phyloP scores from a whole-genome alignment of 2,888 invertebrate genomes.

The Hartigia nigra region DNA sequence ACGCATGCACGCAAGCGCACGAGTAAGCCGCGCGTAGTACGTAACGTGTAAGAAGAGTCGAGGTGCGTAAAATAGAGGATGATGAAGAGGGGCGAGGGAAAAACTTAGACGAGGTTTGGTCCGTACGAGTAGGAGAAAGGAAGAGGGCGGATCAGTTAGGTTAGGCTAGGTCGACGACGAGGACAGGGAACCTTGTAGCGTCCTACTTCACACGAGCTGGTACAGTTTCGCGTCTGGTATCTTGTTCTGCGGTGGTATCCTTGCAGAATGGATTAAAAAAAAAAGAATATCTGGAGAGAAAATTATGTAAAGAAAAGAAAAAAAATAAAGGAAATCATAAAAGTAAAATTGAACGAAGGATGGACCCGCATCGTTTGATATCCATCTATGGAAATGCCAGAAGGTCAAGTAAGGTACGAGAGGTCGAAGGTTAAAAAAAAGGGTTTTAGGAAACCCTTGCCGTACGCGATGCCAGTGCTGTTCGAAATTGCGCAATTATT shows the following conservation, averaged over 20 bases:
- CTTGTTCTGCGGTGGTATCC: background rate
- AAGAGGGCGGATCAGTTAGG: constrained; percentile 28
- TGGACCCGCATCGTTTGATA: background rate
- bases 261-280: background rate
- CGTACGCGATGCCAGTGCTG: constrained; percentile 3
- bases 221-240: background rate
- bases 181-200: constrained; percentile 42
- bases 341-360: background rate
- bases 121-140: background rate
- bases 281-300: background rate
- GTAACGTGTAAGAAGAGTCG: background rate
- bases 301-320: background rate
- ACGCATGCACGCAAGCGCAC: background rate
- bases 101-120: constrained; percentile 8
- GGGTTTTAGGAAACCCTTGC: constrained; percentile 26
- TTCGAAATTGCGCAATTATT: constrained; percentile 18
- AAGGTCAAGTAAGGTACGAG: background rate
- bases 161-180: constrained; percentile 38
- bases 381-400: background rate
- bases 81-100: constrained; percentile 41
- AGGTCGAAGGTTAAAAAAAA: constrained; percentile 6
- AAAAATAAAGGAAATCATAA: too few relatives aligned
- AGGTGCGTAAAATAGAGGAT: constrained; percentile 34
- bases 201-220: constrained; percentile 29
- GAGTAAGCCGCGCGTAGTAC: background rate